Base-by-base conservation (phyloP, 2,797 vertebrate genomes). In the Danio tinwini region DNA sequence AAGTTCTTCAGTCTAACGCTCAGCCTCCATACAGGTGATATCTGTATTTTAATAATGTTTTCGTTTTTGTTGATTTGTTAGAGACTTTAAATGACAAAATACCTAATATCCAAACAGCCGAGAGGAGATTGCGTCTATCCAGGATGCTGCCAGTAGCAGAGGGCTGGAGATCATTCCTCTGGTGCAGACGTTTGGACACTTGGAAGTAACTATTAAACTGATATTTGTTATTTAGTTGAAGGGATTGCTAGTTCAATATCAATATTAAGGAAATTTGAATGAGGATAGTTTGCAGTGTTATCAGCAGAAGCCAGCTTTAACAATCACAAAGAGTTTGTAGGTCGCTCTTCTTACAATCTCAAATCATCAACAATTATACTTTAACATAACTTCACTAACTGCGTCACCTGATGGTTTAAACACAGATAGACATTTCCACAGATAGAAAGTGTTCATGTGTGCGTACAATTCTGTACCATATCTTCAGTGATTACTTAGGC, bases 131-230 rank as follows among this genome's bases (percentile, higher is more conserved):
- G 73, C 88, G 8, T 93, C 91, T 10, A 89, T 99, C 85, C 93
- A 97, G 88, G 87, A 90, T 2, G 87, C 86, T 85, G 96, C 96
- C 4, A 88, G 82, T 55, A 91, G 88, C 1, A 94, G 87, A 40
- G 90, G 93, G 14, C 88, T 99, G 75, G 96, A 98, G 70, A 92
- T 97, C 65, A 92, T 99, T 84, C 97, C 98, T 1, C 89, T 99
- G 42, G 94, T 99, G 74, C 98, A 99, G 92, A 97, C 95, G 0
- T 98, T 98, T 65, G 98, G 98, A 65, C 98, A 99, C 90, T 96
- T 98, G 95, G 97, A 99, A 95, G 98, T 98, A 85, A 93, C 93
- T 17, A 61, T 50, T 8, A 45, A 67, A 29, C 40, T 16, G 2
- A 45, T 50, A 21, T 44, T 71, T 52, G 17, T 64, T 0, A 16